A percentile compares a stretch with the other conserved stretches of the same genome.
phyloP scores from a whole-genome alignment of 2,113 vertebrate species.

The Arvicanthis niloticus region DNA sequence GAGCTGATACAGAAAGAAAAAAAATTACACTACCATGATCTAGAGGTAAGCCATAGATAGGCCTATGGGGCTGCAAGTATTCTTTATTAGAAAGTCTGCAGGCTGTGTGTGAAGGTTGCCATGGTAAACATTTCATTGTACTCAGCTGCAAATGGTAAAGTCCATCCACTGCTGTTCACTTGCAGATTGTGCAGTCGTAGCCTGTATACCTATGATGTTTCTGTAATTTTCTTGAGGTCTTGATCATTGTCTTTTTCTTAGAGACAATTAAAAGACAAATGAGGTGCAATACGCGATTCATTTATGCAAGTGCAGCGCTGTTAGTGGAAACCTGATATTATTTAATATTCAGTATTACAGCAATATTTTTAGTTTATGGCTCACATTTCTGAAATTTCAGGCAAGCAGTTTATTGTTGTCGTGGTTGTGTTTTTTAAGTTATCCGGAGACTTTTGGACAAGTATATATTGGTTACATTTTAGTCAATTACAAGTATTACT shows the following conservation, averaged over 20 bases:
- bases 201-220: not conserved
- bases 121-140: conserved; percentile 1
- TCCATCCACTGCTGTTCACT: not conserved
- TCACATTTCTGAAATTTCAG: not conserved
- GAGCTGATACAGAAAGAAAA: conserved; percentile 18
- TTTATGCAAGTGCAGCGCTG: not conserved
- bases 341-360: not conserved
- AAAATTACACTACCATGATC: not conserved
- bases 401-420: not conserved
- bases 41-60: not conserved
- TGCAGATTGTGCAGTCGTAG: not conserved
- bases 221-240: conserved; percentile 24
- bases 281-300: not conserved
- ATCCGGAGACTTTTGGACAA: not conserved
- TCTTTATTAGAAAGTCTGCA: not conserved
- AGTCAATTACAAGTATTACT: not conserved
- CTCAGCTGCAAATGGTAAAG: not conserved
- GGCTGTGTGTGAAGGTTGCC: not conserved
- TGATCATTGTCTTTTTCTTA: not conserved
- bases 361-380: not conserved
- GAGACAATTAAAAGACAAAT: not conserved
- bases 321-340: not conserved
- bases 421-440: not conserved
- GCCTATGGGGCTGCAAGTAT: not conserved
- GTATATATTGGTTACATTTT: conserved; percentile 46